Percentiles rank a stretch among this genome's conserved stretches.
phyloP scores from a whole-genome alignment of 2,888 invertebrate species.

The Hypselothyrea guttata region DNA sequence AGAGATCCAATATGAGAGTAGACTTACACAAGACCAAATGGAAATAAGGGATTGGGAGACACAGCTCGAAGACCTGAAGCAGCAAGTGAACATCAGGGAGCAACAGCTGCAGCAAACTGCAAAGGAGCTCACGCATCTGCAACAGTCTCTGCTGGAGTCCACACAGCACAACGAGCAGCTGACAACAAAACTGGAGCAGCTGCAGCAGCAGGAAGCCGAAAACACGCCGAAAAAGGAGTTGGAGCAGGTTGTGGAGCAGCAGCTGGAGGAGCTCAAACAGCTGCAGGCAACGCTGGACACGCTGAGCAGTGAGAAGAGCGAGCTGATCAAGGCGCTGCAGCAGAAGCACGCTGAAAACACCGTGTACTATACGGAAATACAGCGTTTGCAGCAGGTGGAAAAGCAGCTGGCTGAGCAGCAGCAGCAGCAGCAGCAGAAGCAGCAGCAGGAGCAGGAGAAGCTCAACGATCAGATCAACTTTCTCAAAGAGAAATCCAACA shows the following conservation, averaged over 20 bases:
- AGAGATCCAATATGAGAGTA: too few relatives aligned
- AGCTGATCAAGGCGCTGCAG: conserved; percentile 88
- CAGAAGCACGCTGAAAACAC: conserved; percentile 93
- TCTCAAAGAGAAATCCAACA: conserved; percentile 87
- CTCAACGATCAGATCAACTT: conserved; percentile 85
- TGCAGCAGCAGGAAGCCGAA: conserved; percentile 1
- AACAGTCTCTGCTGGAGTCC: not conserved
- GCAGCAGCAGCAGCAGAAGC: conserved; percentile 82
- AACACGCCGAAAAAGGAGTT: conserved; percentile 11
- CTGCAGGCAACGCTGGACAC: conserved; percentile 69
- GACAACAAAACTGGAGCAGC: conserved; percentile 3
- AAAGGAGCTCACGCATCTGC: too few relatives aligned
- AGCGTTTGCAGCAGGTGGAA: conserved; percentile 86
- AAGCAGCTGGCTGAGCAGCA: conserved; percentile 55
- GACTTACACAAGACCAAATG: too few relatives aligned
- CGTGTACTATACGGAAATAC: conserved; percentile 92
- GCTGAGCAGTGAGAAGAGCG: conserved; percentile 85
- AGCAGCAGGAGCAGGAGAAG: conserved; percentile 82
- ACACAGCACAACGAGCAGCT: conserved; percentile 7
- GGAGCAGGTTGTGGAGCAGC: conserved; percentile 10
- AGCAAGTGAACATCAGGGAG: too few relatives aligned
- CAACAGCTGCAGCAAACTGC: too few relatives aligned
- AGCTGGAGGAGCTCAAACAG: conserved; percentile 24
- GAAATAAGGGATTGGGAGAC: too few relatives aligned
- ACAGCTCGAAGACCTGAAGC: too few relatives aligned